Evolutionary conservation across 2,113 vertebrate genomes (phyloP).

Genomic region (Pseudonaja textilis): DNA sequence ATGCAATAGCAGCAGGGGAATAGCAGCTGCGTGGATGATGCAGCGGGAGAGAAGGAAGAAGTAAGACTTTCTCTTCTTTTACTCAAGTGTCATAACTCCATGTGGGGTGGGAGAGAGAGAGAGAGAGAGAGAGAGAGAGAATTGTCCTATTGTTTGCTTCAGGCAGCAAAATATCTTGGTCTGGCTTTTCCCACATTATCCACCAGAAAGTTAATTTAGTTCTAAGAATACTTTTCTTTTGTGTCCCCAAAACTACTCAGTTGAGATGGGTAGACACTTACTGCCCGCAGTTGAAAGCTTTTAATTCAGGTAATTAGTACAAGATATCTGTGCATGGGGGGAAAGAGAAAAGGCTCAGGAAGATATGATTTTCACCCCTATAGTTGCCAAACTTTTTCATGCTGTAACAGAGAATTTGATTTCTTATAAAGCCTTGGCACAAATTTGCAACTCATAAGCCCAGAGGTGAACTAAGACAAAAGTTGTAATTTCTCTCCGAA

Average conservation of each 20-base stretch:
- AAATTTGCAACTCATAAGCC: conserved; percentile 32
- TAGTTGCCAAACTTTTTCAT: background rate
- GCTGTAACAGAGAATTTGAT: conserved; percentile 25
- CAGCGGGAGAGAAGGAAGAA: background rate
- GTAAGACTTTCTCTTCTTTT: background rate
- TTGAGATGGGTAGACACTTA: background rate
- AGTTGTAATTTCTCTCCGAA: conserved; percentile 44
- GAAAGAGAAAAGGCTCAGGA: background rate
- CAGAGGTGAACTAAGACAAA: conserved; percentile 46
- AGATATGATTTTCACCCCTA: background rate
- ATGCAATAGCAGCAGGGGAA: background rate
- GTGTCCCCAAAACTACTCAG: background rate
- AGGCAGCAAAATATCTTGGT: background rate
- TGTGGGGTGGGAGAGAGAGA: background rate
- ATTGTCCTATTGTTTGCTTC: background rate
- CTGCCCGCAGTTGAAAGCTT: background rate
- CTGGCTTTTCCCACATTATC: background rate
- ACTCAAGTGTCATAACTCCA: background rate
- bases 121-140: background rate
- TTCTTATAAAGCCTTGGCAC: conserved; percentile 32
- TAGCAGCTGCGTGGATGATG: background rate
- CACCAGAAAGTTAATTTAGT: background rate
- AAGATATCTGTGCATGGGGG: fast-evolving
- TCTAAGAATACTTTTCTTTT: background rate
- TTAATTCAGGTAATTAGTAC: background rate